phyloP scores from a whole-genome alignment of 1,140 invertebrate species.

The Dendrolimus punctatus region DNA sequence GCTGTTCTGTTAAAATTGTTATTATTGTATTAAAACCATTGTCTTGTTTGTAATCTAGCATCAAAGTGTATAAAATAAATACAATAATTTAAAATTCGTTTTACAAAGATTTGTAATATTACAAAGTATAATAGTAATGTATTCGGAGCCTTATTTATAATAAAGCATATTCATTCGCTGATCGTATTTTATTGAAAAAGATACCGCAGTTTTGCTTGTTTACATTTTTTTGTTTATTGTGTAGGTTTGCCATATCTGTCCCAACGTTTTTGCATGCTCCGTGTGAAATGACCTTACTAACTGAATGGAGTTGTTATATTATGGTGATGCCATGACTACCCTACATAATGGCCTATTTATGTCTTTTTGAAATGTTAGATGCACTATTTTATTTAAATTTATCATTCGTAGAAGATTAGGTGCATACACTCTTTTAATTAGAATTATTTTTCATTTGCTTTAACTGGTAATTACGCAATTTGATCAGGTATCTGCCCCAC shows the following conservation, averaged over 20 bases:
- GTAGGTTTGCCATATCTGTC: constrained; percentile 64
- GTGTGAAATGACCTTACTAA: not conserved
- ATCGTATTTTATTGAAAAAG: constrained; percentile 57
- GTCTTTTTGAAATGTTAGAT: no score
- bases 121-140: constrained; percentile 10
- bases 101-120: constrained; percentile 57
- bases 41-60: constrained; percentile 34
- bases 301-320: no score
- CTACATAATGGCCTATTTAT: no score
- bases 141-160: constrained; percentile 60
- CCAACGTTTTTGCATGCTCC: constrained; percentile 37
- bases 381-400: no score
- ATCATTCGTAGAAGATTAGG: no score
- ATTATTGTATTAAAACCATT: constrained; percentile 16
- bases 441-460: no score
- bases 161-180: constrained; percentile 62
- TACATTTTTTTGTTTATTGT: constrained; percentile 54
- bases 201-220: constrained; percentile 38
- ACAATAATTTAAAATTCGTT: constrained; percentile 17
- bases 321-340: no score
- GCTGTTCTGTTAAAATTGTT: constrained; percentile 8
- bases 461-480: no score
- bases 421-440: no score
- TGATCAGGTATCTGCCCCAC: no score
- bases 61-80: constrained; percentile 22